Conservation (phyloP, 2,888 invertebrate species). For the Ectemnius cavifrons region DNA sequence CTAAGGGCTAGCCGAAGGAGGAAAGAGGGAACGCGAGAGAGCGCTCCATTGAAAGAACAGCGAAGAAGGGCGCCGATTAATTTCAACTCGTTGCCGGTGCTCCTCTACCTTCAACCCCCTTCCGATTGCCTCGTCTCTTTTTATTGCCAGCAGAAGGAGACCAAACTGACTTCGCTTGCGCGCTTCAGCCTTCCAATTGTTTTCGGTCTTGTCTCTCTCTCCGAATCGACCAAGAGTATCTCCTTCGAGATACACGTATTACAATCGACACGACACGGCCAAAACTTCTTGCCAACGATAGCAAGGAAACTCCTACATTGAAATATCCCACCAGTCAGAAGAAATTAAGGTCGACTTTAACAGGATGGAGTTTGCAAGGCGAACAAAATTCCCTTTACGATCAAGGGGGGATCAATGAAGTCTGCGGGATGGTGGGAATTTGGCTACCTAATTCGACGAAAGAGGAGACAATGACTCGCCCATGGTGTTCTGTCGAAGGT, state of each 20-base stretch:
- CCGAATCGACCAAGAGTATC: not conserved
- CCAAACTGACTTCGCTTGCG: not conserved
- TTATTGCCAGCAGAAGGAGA: conserved; percentile 6
- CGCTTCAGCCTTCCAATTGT: conserved; percentile 2
- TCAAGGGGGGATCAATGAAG: too few relatives aligned
- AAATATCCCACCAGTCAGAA: too few relatives aligned
- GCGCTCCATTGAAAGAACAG: conserved; percentile 48
- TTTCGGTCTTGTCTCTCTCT: not conserved
- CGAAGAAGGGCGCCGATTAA: conserved; percentile 61
- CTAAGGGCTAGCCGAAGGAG: not conserved
- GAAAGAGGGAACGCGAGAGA: conserved; percentile 9
- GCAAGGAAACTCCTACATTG: too few relatives aligned
- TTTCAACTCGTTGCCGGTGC: conserved; percentile 52
- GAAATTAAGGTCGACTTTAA: conserved; percentile 43
- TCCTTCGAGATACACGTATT: not conserved
- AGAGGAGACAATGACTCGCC: conserved; percentile 19
- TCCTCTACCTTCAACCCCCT: conserved; percentile 19
- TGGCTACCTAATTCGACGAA: conserved; percentile 64
- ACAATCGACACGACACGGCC: too few relatives aligned
- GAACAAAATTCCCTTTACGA: too few relatives aligned
- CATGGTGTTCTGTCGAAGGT: not conserved
- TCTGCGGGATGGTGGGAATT: conserved; percentile 53
- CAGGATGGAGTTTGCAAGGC: conserved; percentile 61
- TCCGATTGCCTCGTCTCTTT: not conserved
- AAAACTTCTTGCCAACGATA: too few relatives aligned